Percentiles rank a stretch among this genome's conserved stretches.
Evolutionary conservation across 2,888 invertebrate genomes (phyloP).

Genomic region (Callosobruchus maculatus): DNA sequence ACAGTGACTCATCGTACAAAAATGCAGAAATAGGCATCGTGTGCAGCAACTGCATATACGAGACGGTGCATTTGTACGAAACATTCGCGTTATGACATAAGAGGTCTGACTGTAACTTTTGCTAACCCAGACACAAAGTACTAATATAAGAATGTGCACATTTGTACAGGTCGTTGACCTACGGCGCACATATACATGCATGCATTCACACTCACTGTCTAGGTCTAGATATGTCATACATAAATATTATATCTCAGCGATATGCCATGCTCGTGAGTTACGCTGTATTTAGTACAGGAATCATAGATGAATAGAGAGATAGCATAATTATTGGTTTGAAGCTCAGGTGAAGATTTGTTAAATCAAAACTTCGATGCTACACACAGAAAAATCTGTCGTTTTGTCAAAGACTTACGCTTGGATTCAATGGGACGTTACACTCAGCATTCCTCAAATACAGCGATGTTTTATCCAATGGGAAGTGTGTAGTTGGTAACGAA

Average conservation of each 20-base stretch:
- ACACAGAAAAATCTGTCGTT: too few relatives aligned
- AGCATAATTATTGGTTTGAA: too few relatives aligned
- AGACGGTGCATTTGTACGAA: neutral
- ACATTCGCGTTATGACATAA: constrained; percentile 2
- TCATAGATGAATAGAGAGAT: neutral
- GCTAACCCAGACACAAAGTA: constrained; percentile 16
- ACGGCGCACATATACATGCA: neutral
- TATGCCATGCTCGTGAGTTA: constrained; percentile 8
- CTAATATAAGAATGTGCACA: constrained; percentile 28
- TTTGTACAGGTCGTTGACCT: constrained; percentile 29
- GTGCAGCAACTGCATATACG: neutral
- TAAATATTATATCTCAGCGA: constrained; percentile 26
- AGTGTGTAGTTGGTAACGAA: too few relatives aligned
- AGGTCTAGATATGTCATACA: constrained; percentile 35
- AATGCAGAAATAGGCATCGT: neutral
- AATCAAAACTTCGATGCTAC: too few relatives aligned
- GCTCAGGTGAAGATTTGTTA: too few relatives aligned
- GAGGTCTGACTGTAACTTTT: constrained; percentile 7
- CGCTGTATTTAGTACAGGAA: neutral
- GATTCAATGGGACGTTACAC: too few relatives aligned
- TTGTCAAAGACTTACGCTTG: too few relatives aligned
- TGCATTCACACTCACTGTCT: constrained; percentile 11
- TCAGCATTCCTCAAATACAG: too few relatives aligned
- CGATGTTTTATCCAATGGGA: too few relatives aligned
- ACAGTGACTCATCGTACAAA: neutral